Evolutionary conservation across 2,888 invertebrate species (phyloP), one percentile per base, ranked within the genome.

Genomic region (Fabriciana adippe): DNA sequence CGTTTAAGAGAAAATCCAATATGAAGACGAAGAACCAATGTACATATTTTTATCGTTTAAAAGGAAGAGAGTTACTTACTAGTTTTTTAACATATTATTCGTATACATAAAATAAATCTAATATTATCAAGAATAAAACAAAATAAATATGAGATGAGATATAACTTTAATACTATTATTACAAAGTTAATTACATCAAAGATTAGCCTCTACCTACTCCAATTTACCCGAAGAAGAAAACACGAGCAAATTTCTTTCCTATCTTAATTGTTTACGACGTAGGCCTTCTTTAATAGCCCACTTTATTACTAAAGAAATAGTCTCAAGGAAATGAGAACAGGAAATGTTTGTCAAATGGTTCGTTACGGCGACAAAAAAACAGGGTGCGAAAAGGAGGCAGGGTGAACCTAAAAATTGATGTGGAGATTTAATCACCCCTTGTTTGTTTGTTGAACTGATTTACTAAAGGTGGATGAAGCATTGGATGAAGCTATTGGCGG

Each of bases 391-490:
- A 64, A 57, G 65, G 67, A 70, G 51, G 51, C 53, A 67, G 18
- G 48, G 55, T 15, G 60, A 59, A 65, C 66, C 70, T 66, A 74
- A 72, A 72, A 70, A 71, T 72, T 69, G 68, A 69, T 67, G 68
- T 66, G 64, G 57, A 67, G 74, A 78, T 78, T 78, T 80, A 81
- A 79, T 79, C 79, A 75, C 75, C 80, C 74, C 64, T 73, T 78
- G 77, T 81, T 82, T 84, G 85, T 85, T 85, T 84, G 80, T 79
- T 78, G 75, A 75, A 75, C 69, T 84, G 84, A 85, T 85, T 83
- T 82, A 82, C 81, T 82, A 79, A 82, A 82, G 83, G 81, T 80
- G 77, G 75, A 78, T 78, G 75, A 78, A 76, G 76, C 75, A 74
- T 77, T 69, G 78, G 79, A 78, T 66, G 62, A 77, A 76, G 76